phyloP scores from a whole-genome alignment of 1,140 invertebrate genomes.

The Battus philenor region DNA sequence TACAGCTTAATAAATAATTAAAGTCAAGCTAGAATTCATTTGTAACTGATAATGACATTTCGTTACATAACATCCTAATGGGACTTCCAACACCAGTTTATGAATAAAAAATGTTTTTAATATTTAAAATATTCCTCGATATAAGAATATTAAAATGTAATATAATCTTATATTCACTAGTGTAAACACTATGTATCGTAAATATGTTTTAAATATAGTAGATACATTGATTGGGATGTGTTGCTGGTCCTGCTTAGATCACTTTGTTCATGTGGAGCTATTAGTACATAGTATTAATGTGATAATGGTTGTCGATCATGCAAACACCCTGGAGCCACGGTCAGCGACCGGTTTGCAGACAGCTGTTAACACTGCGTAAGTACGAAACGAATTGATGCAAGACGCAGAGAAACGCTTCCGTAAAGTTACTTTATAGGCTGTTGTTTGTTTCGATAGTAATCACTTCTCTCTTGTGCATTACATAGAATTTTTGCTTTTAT shows the following conservation, averaged over 20 bases:
- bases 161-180: neutral
- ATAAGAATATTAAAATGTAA: no score
- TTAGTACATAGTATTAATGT: slow-evolving; percentile 70
- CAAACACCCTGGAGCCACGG: slow-evolving; percentile 58
- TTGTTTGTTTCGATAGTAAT: slow-evolving; percentile 53
- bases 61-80: slow-evolving; percentile 15
- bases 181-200: neutral
- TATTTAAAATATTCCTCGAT: no score
- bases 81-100: slow-evolving; percentile 12
- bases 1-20: slow-evolving; percentile 14
- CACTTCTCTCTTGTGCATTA: slow-evolving; percentile 61
- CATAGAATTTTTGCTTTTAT: slow-evolving; percentile 18
- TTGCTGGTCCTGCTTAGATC: slow-evolving; percentile 40
- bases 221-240: slow-evolving; percentile 8
- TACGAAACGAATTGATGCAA: slow-evolving; percentile 63
- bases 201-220: no score
- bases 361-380: slow-evolving; percentile 62
- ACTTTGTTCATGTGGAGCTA: slow-evolving; percentile 53
- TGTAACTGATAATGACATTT: slow-evolving; percentile 10
- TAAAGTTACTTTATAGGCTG: slow-evolving; percentile 62
- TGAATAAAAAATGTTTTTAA: no score
- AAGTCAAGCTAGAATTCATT: slow-evolving; percentile 12
- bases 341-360: slow-evolving; percentile 56
- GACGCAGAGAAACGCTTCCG: slow-evolving; percentile 52
- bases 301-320: slow-evolving; percentile 74